Conservation (phyloP, 92 coral and sea anemone genomes). For the Phenganax marumi region DNA sequence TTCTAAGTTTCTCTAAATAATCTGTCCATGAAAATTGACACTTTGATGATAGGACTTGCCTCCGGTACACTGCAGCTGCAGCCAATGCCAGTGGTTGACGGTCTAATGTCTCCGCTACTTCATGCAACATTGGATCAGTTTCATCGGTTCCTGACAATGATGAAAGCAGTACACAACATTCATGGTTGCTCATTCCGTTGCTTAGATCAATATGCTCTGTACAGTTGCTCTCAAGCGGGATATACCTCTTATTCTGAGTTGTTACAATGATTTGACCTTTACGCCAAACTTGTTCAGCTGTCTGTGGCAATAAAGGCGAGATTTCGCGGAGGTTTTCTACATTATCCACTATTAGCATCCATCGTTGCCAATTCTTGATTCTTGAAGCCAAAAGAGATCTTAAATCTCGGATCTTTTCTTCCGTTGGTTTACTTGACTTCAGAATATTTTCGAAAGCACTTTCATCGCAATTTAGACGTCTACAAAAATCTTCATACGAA, state of each 20-base stretch:
- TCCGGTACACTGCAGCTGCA: constrained; percentile 56
- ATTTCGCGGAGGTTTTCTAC: constrained; percentile 36
- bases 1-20: not conserved
- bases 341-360: constrained; percentile 61
- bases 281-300: constrained; percentile 17
- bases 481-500: constrained; percentile 56
- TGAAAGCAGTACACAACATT: constrained; percentile 48
- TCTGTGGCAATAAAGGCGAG: constrained; percentile 24
- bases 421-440: constrained; percentile 35
- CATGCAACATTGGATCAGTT: constrained; percentile 17
- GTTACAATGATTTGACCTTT: constrained; percentile 44
- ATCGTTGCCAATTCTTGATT: constrained; percentile 33
- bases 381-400: constrained; percentile 11
- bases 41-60: not conserved
- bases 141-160: constrained; percentile 29
- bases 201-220: constrained; percentile 34
- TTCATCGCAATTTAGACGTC: constrained; percentile 46
- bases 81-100: constrained; percentile 26
- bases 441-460: constrained; percentile 33
- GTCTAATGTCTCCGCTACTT: constrained; percentile 52
- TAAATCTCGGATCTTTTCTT: constrained; percentile 40
- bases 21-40: constrained; percentile 1
- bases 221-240: constrained; percentile 19
- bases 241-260: constrained; percentile 39
- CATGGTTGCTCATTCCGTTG: constrained; percentile 47